Evolutionary conservation across 2,888 invertebrate genomes (phyloP).

Genomic region (Erpobdella octoculata): DNA sequence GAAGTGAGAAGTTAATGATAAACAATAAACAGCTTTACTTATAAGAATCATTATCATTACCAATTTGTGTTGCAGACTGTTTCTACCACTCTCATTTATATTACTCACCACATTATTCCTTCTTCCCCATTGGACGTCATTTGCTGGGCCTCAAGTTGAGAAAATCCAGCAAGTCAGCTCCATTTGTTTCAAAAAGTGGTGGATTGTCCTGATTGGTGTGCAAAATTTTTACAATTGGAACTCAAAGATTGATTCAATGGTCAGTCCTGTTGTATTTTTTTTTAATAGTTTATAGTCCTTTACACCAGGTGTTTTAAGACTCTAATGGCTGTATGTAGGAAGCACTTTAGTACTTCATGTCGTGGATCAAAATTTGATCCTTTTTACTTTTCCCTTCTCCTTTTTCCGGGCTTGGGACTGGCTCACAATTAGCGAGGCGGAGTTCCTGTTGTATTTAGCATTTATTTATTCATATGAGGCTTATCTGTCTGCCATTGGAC

Average conservation of each 20-base stretch:
- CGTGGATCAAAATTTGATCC: no score
- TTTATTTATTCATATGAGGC: no score
- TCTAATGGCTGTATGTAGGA: background rate
- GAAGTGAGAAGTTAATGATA: no score
- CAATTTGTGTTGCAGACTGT: background rate
- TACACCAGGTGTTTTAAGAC: background rate
- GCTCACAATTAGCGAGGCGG: no score
- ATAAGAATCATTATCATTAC: background rate
- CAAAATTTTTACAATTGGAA: no score
- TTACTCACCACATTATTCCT: background rate
- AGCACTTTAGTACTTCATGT: no score
- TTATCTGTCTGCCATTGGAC: no score
- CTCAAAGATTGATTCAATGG: no score
- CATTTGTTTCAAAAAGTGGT: background rate
- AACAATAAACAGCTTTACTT: no score
- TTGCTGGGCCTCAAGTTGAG: background rate
- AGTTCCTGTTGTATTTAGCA: no score
- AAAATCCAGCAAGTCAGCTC: background rate
- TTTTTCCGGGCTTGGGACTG: no score
- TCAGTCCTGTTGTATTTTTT: background rate
- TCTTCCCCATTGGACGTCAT: slow-evolving; percentile 1
- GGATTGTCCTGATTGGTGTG: background rate
- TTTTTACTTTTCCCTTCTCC: no score
- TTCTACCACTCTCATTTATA: background rate
- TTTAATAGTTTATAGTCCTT: background rate